Evolutionary conservation across 64 coral and sea anemone species (phyloP), one percentile per base, ranked within the genome.

Genomic region (Montipora sp.): DNA sequence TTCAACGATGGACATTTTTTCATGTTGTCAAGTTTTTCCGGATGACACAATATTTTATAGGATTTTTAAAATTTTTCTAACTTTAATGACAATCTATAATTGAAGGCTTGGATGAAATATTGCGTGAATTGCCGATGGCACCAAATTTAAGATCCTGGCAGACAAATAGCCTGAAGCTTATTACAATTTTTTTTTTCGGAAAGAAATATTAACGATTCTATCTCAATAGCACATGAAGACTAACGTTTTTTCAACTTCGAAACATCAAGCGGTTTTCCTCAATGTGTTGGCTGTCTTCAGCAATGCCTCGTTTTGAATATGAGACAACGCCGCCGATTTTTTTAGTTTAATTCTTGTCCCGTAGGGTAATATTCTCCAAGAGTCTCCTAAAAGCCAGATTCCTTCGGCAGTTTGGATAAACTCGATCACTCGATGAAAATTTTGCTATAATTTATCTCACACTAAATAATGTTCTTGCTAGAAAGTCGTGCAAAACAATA

Each of bases 111-210:
- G 5, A 71, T 21, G 68, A 71, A 71, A 71, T 71, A 71, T 71
- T 23, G 68, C 68, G 6, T 1, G 18, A 3, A 71, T n/a, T 23
- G 68, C 68, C 68, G 68, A 71, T 71, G 68, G 68, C 19, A n/a
- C 18, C 68, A n/a, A 71, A 71, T 71, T 22, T 6, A 71, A 71
- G 19, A 71, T 7, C 68, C 19, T 3, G 20, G 14, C 19, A 71
- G 68, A 71, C 68, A 71, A 71, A 71, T 71, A 71, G 68, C 18
- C 68, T 71, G 21, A n/a, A 71, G 68, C 68, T 27, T 71, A 71
- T 71, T 19, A 71, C 18, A 71, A 20, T 21, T 23, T 15, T 18
- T 14, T 3, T 21, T 71, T 71, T 23, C 18, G 19, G 8, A 5
- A 8, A 20, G 68, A 23, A 71, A 71, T 71, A 71, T 71, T 71